phyloP scores from a whole-genome alignment of 2,888 invertebrate species.

The Candidula unifasciata region DNA sequence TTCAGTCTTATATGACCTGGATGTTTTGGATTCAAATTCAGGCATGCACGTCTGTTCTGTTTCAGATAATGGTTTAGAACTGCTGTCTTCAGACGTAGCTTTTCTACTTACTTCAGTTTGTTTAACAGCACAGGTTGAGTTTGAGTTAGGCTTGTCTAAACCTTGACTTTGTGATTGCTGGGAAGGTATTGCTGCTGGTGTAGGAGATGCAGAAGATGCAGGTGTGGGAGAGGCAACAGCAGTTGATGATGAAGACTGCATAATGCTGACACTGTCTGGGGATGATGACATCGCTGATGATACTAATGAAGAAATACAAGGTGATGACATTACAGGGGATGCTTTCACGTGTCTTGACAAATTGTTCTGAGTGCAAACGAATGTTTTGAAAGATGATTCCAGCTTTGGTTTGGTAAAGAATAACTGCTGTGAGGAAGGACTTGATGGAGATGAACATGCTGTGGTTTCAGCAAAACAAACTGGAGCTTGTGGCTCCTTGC shows the following conservation, averaged over 20 bases:
- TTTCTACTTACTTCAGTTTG: neutral
- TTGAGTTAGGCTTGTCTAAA: constrained; percentile 5
- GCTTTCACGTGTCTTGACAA: neutral
- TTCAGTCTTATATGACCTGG: neutral
- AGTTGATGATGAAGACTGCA: constrained; percentile 6
- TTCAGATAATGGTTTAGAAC: neutral
- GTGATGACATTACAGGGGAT: neutral
- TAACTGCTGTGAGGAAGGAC: neutral
- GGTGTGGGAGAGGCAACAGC: constrained; percentile 48
- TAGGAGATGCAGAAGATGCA: constrained; percentile 49
- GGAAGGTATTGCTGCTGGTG: constrained; percentile 51
- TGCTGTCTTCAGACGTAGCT: neutral
- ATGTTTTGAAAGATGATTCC: neutral
- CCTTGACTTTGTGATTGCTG: constrained; percentile 52
- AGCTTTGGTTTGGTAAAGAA: neutral
- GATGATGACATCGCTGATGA: neutral
- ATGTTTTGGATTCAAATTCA: neutral
- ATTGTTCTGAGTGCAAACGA: neutral
- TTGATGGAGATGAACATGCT: neutral
- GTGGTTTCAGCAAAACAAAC: neutral
- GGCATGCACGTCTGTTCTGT: neutral
- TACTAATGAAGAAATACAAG: neutral
- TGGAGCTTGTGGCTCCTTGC: neutral
- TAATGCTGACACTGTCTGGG: neutral
- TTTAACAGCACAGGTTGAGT: neutral